Evolutionary conservation across 2,888 invertebrate species (phyloP).

Genomic region (Diarsia dahlii): DNA sequence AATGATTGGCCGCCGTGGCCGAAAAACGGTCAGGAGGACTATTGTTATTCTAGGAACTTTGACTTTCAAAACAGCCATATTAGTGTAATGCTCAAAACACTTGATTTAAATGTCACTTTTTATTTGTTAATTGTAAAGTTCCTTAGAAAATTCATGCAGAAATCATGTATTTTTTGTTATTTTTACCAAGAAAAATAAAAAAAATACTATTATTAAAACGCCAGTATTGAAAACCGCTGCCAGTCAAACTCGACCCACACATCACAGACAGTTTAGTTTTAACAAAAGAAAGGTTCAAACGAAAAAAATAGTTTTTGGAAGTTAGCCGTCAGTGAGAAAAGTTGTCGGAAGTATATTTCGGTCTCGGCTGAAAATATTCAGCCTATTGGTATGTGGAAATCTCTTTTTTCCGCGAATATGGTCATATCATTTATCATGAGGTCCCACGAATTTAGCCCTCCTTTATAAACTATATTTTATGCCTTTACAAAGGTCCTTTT

Average conservation of each 20-base stretch:
- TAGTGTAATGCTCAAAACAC: too few species aligned
- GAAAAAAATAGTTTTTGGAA: conserved; percentile 5
- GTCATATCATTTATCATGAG: neutral
- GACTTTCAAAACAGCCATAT: too few species aligned
- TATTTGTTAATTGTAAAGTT: neutral
- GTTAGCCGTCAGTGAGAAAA: neutral
- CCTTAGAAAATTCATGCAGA: neutral
- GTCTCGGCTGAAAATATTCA: neutral
- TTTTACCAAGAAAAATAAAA: neutral
- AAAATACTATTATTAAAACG: neutral
- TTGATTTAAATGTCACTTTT: too few species aligned
- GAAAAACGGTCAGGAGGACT: too few species aligned
- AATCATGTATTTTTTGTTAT: neutral
- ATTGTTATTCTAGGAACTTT: too few species aligned
- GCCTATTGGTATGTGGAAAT: neutral
- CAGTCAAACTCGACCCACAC: conserved; percentile 4
- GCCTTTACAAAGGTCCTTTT: too few species aligned
- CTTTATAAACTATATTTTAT: neutral
- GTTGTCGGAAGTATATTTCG: conserved; percentile 14
- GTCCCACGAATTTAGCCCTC: neutral
- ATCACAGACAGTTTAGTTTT: conserved; percentile 17
- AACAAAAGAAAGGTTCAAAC: conserved; percentile 14
- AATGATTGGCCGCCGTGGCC: too few species aligned
- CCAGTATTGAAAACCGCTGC: conserved; percentile 9
- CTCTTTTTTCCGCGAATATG: neutral